These are phyloP conservation scores for Cyrtonyx montezumae DNA, from an alignment of 2,113 vertebrate species.

Conservation along the genomic window DNA sequence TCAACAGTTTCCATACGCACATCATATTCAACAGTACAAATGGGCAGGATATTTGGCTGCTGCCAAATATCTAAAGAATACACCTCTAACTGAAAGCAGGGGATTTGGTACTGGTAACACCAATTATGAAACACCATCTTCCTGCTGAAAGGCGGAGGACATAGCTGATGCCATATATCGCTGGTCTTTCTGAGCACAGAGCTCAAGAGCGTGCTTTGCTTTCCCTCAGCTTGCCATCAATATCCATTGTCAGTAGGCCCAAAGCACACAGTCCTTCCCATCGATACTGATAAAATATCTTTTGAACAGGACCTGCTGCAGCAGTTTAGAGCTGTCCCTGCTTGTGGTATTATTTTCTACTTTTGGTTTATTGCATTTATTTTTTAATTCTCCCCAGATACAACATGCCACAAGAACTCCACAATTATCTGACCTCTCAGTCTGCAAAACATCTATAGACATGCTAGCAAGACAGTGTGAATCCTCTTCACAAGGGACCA, in stretches of 20 bases:
- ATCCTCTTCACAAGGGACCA: background rate
- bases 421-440: accelerated
- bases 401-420: background rate
- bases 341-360: background rate
- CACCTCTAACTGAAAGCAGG: background rate
- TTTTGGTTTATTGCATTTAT: background rate
- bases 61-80: background rate
- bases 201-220: background rate
- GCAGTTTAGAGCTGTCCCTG: background rate
- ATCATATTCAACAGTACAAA: background rate
- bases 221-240: background rate
- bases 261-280: background rate
- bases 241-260: background rate
- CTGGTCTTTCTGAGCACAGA: background rate
- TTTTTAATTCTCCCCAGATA: background rate
- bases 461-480: background rate
- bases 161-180: background rate
- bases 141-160: slow-evolving; percentile 12
- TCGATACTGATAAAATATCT: background rate
- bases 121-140: background rate
- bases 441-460: background rate
- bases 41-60: background rate
- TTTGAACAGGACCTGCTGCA: background rate
- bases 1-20: background rate
- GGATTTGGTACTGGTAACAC: background rate